phyloP scores from a whole-genome alignment of 2,888 invertebrate species.

The Terebella lapidaria region DNA sequence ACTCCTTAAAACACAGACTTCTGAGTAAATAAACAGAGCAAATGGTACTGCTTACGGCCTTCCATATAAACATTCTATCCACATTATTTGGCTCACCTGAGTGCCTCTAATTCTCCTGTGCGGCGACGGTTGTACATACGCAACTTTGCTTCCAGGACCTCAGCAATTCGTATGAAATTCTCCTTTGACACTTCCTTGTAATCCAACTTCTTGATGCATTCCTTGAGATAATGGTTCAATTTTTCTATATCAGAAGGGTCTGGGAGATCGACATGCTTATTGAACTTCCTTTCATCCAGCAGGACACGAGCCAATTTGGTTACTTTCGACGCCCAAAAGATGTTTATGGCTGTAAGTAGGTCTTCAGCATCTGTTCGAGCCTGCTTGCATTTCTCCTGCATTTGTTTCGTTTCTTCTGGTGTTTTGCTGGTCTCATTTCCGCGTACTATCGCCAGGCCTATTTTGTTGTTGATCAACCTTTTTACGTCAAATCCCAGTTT shows the following conservation, averaged over 20 bases:
- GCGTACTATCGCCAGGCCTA: slow-evolving; percentile 13
- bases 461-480: slow-evolving; percentile 14
- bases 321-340: slow-evolving; percentile 21
- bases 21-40: too few relatives aligned
- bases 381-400: too few relatives aligned
- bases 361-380: slow-evolving; percentile 17
- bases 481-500: slow-evolving; percentile 20
- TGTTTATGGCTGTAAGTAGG: slow-evolving; percentile 20
- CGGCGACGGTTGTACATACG: slow-evolving; percentile 23
- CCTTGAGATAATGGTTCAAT: slow-evolving; percentile 7
- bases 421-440: too few relatives aligned
- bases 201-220: slow-evolving; percentile 10
- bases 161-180: slow-evolving; percentile 14
- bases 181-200: slow-evolving; percentile 12
- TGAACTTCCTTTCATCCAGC: slow-evolving; percentile 16
- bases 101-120: slow-evolving; percentile 23
- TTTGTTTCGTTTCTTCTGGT: too few relatives aligned
- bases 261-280: slow-evolving; percentile 15
- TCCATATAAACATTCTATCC: too few relatives aligned
- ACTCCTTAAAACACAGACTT: too few relatives aligned
- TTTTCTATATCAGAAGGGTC: slow-evolving; percentile 20
- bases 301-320: slow-evolving; percentile 20
- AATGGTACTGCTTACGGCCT: too few relatives aligned
- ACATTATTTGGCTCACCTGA: too few relatives aligned
- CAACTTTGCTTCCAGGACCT: slow-evolving; percentile 17